Conservation (phyloP, 2,888 invertebrate genomes). For the Neria commutata region DNA sequence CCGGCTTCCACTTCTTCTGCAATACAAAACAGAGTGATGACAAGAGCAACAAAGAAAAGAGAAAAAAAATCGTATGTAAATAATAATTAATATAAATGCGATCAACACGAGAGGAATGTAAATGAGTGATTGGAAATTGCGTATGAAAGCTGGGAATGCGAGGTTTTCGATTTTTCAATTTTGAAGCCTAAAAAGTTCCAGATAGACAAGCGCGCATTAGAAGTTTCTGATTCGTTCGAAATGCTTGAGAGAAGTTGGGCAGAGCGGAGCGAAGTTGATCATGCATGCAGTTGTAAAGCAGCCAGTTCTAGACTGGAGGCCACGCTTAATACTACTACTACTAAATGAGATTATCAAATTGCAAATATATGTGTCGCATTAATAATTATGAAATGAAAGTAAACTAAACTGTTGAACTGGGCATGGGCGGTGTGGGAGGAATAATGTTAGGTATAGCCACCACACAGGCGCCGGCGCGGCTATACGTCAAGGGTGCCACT, state of each 20-base stretch:
- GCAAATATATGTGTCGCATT: slow-evolving; percentile 4
- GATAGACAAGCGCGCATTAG: neutral
- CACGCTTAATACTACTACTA: neutral
- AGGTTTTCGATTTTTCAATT: too few relatives aligned
- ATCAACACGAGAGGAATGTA: too few relatives aligned
- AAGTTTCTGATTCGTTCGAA: too few relatives aligned
- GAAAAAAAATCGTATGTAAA: neutral
- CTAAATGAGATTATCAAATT: slow-evolving; percentile 8
- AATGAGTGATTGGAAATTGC: too few relatives aligned
- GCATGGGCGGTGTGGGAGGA: slow-evolving; percentile 54
- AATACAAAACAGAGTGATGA: slow-evolving; percentile 5
- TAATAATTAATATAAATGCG: neutral
- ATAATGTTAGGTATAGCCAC: slow-evolving; percentile 69
- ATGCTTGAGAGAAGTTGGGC: neutral
- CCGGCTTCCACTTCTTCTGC: slow-evolving; percentile 62
- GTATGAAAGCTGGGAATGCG: too few relatives aligned
- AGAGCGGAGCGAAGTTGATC: neutral
- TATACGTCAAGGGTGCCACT: slow-evolving; percentile 79
- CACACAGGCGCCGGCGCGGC: slow-evolving; percentile 88
- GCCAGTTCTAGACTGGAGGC: neutral
- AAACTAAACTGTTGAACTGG: slow-evolving; percentile 61
- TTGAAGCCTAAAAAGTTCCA: neutral
- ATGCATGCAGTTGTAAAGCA: neutral
- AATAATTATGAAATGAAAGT: slow-evolving; percentile 26
- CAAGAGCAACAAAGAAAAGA: slow-evolving; percentile 10